Evolutionary conservation across 1,140 invertebrate species (phyloP).

Genomic region (Drosophila kikkawai): DNA sequence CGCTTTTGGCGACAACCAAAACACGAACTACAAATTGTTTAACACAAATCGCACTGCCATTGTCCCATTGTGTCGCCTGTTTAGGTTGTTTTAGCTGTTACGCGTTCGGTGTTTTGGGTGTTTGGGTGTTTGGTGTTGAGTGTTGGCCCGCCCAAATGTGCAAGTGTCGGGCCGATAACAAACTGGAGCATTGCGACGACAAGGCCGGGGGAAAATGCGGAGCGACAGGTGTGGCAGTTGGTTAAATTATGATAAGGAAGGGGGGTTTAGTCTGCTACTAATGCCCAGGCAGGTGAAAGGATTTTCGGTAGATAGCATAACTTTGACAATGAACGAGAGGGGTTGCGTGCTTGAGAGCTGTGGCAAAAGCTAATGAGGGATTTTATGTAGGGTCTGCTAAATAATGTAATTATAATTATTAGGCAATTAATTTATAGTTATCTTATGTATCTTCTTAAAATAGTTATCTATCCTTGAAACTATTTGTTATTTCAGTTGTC

Average conservation of each 20-base stretch:
- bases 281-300: constrained; percentile 11
- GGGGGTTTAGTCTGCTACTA: neutral
- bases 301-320: constrained; percentile 17
- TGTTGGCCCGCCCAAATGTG: constrained; percentile 25
- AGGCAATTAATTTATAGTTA: neutral
- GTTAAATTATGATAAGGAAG: constrained; percentile 44
- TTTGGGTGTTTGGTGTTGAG: constrained; percentile 1
- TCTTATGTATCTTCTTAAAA: neutral
- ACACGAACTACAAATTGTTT: constrained; percentile 78
- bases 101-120: constrained; percentile 1
- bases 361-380: neutral
- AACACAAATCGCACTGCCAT: constrained; percentile 69
- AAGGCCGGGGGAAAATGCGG: constrained; percentile 14
- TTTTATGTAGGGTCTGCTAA: neutral
- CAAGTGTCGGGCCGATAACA: constrained; percentile 54
- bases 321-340: constrained; percentile 10
- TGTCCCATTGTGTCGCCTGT: constrained; percentile 34
- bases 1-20: constrained; percentile 65
- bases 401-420: neutral
- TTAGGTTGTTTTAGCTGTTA: constrained; percentile 27
- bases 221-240: constrained; percentile 32
- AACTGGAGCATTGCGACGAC: constrained; percentile 35
- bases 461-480: neutral
- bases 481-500: neutral
- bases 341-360: neutral